These are phyloP conservation scores for Polypedilum pembai DNA, from an alignment of 1,140 invertebrate species.

Conservation along the genomic window DNA sequence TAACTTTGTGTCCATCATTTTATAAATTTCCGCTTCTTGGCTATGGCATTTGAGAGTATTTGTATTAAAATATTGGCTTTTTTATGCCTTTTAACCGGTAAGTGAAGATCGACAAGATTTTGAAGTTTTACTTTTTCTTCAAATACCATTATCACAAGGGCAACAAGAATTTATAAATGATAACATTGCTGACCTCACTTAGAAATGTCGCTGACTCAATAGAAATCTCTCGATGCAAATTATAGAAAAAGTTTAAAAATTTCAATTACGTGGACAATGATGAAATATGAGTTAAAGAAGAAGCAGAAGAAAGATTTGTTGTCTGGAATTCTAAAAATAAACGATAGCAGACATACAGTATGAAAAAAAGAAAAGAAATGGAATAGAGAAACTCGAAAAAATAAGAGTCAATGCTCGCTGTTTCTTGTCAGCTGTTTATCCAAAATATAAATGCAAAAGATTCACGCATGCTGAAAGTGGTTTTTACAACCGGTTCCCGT, in stretches of 20 bases:
- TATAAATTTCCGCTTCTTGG: not conserved
- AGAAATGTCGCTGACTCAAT: not conserved
- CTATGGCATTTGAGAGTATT: constrained; percentile 4
- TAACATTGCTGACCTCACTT: not conserved
- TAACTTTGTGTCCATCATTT: not conserved
- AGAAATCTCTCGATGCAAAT: not conserved
- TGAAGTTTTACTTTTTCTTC: not conserved
- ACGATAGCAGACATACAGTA: not conserved
- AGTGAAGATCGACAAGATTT: not conserved
- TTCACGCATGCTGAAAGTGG: not conserved
- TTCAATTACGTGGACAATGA: not conserved
- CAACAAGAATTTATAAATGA: not conserved
- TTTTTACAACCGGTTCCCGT: not conserved
- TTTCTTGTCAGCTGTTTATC: constrained; percentile 22
- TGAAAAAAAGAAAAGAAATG: not conserved
- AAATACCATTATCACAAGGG: not conserved
- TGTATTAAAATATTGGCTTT: not conserved
- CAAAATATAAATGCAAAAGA: not conserved
- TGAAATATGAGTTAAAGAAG: not conserved
- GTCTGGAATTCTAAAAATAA: constrained; percentile 7
- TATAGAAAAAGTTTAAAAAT: not conserved
- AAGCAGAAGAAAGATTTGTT: not conserved
- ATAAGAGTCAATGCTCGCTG: not conserved
- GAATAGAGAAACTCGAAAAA: not conserved
- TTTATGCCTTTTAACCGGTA: not conserved